phyloP scores from a whole-genome alignment of 2,888 invertebrate genomes.

The Aphelenchoides bicaudatus region DNA sequence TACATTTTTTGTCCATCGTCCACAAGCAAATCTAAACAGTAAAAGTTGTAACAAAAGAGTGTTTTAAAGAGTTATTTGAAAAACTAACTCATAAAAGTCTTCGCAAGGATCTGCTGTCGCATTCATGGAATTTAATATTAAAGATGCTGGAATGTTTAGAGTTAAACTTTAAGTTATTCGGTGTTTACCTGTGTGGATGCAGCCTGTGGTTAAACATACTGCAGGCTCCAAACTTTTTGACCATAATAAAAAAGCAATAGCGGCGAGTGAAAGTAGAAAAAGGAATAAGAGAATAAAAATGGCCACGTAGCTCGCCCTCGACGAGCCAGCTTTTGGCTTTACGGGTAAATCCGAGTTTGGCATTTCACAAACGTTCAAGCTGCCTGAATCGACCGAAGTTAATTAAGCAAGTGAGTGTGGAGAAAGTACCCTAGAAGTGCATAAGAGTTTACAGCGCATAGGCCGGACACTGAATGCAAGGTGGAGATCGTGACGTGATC shows the following conservation, averaged over 20 bases:
- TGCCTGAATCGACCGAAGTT: neutral
- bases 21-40: conserved; percentile 60
- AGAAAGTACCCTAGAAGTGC: too few species aligned
- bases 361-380: neutral
- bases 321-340: conserved; percentile 8
- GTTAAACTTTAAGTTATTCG: neutral
- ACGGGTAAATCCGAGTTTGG: conserved; percentile 3
- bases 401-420: too few species aligned
- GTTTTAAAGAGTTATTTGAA: too few species aligned
- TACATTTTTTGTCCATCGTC: conserved; percentile 59
- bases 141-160: conserved; percentile 48
- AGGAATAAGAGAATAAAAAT: conserved; percentile 17
- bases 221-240: conserved; percentile 28
- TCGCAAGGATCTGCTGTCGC: conserved; percentile 55
- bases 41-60: too few species aligned
- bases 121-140: conserved; percentile 60
- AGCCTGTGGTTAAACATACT: conserved; percentile 54
- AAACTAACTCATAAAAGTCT: too few species aligned
- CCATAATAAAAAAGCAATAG: conserved; percentile 18
- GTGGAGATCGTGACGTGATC: too few species aligned
- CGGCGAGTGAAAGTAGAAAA: conserved; percentile 15
- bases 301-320: neutral
- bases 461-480: neutral
- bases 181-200: conserved; percentile 53
- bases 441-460: too few species aligned